Conservation (phyloP, 2,113 vertebrate species). For the Desmodus rotundus region DNA sequence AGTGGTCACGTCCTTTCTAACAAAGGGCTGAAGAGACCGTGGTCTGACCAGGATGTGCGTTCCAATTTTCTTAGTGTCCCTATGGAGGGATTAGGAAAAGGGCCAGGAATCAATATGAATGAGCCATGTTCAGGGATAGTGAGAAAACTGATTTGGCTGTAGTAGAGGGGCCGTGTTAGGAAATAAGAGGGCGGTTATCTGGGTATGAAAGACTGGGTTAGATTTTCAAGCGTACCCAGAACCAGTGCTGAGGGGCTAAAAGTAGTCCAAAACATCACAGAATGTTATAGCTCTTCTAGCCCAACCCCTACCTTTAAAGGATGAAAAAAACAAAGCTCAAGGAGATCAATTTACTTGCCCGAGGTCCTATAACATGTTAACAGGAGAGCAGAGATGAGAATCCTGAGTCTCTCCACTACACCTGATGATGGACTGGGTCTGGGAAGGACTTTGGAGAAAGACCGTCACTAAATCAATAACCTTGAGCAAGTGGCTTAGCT, state of each 20-base stretch:
- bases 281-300: neutral
- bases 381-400: neutral
- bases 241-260: neutral
- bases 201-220: neutral
- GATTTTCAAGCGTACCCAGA: neutral
- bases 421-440: neutral
- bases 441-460: conserved; percentile 4
- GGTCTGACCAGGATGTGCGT: neutral
- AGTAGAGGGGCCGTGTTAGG: neutral
- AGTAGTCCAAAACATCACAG: neutral
- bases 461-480: neutral
- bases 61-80: neutral
- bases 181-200: neutral
- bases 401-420: neutral
- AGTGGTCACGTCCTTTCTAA: neutral
- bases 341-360: neutral
- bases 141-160: neutral
- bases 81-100: neutral
- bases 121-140: neutral
- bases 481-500: neutral
- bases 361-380: neutral
- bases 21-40: neutral
- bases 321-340: neutral
- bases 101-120: neutral
- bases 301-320: neutral